Conservation (phyloP, 2,113 vertebrate genomes). For the Pygoscelis antarcticus region DNA sequence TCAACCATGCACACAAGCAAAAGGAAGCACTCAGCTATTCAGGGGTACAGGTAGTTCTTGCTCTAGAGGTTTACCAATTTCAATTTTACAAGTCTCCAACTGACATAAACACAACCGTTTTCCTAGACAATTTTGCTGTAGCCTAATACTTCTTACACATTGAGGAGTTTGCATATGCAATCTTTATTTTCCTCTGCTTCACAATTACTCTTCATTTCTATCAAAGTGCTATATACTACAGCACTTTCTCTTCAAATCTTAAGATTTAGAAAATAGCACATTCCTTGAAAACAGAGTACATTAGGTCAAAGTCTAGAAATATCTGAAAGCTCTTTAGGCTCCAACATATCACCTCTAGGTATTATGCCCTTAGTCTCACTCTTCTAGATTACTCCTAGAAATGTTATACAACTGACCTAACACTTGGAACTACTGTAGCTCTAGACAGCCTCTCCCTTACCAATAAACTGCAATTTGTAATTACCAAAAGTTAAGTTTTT, state of each 20-base stretch:
- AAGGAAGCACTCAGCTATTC: neutral
- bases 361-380: neutral
- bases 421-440: neutral
- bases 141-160: neutral
- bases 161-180: neutral
- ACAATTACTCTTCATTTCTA: neutral
- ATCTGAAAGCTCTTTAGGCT: neutral
- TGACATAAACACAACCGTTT: neutral
- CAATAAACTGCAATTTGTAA: neutral
- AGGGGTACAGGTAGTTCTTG: neutral
- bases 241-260: neutral
- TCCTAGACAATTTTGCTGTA: neutral
- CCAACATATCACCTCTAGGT: accelerated
- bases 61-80: neutral
- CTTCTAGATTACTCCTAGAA: neutral
- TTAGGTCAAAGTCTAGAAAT: neutral
- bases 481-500: neutral
- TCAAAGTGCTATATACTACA: neutral
- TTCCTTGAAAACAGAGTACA: neutral
- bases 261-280: neutral
- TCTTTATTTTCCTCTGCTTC: neutral
- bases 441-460: neutral
- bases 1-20: accelerated
- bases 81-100: neutral
- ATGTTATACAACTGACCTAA: neutral